These are phyloP conservation scores for Plagiodera versicolora DNA, from an alignment of 2,888 invertebrate genomes.

Conservation along the genomic window DNA sequence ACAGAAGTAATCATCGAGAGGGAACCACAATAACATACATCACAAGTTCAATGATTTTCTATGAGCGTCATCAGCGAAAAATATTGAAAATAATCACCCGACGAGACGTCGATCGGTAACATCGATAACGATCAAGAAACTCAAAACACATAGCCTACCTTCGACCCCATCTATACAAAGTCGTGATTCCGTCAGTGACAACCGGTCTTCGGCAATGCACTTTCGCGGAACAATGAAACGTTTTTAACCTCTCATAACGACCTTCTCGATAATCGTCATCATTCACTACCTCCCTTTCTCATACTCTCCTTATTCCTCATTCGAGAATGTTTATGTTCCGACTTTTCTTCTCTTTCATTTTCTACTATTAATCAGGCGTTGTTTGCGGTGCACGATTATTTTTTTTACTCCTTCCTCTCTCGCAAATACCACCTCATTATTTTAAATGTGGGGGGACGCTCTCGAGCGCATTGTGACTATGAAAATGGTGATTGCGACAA, in stretches of 20 bases:
- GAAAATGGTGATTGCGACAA: no score
- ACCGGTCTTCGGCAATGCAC: conserved; percentile 31
- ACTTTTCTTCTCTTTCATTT: conserved; percentile 5
- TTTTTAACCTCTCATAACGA: conserved; percentile 22
- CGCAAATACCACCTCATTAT: conserved; percentile 7
- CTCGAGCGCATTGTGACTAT: no score
- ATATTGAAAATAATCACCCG: conserved; percentile 6
- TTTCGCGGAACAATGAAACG: conserved; percentile 29
- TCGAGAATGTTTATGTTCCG: conserved; percentile 15
- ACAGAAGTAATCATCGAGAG: no score
- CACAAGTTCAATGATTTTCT: no score
- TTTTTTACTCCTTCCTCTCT: not conserved
- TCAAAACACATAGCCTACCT: conserved; percentile 34
- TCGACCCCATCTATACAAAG: conserved; percentile 17
- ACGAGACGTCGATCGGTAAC: conserved; percentile 3
- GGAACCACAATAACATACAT: no score
- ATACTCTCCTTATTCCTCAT: not conserved
- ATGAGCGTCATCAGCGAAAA: no score
- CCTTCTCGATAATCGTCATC: conserved; percentile 20
- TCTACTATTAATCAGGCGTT: conserved; percentile 11
- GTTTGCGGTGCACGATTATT: conserved; percentile 4
- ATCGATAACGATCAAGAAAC: conserved; percentile 31
- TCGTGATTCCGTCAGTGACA: conserved; percentile 35
- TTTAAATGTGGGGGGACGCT: not conserved
- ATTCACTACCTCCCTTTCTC: not conserved